Base-by-base conservation (phyloP, 1,140 invertebrate species). In the Camponotus floridanus region DNA sequence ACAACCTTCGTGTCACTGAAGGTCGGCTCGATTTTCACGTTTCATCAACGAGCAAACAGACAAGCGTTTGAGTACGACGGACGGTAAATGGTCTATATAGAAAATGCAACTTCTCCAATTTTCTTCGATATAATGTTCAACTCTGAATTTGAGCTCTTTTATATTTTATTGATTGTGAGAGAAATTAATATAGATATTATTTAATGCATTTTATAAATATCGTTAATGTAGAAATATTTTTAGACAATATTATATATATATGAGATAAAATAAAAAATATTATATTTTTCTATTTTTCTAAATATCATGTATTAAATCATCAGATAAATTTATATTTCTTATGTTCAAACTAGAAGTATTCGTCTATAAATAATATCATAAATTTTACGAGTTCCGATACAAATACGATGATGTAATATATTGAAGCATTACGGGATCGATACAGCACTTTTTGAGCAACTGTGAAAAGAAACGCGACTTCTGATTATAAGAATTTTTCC, bases 281-380 rank as follows among this genome's bases (percentile, higher is more conserved):
- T 7, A 13, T 26, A 18, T 8, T 21, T 33, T 48, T 80, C 4
- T 73, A 61, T 48, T 83, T 73, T 74, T 61, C 21, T 45, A 62
- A 11, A 11, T 68, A 21, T 70, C 39, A 4, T 51, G 26, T 39
- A n/a, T 42, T 71, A 51, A 15, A 81, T 71, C 15, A 26, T n/a
- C 26, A 42, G 3, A 36, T 59, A 57, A 81, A 73, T 45, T 7
- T 59, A 9, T 59, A 11, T 70, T 62, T 45, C 6, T 7, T 62
- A 76, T 5, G n/a, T 51, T 48, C 1, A 21, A 51, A 6, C 42
- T 55, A 36, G 31, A 79, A 36, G 57, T 80, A 80, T 81, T 73
- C 73, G 55, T 45, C 18, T 71, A 61, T 73, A 83, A 83, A 73
- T 83, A 33, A 6, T 62, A 62, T 73, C 39, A 48, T 83, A 73